phyloP scores from a whole-genome alignment of 2,888 invertebrate genomes.

The Aporophyla lueneburgensis region DNA sequence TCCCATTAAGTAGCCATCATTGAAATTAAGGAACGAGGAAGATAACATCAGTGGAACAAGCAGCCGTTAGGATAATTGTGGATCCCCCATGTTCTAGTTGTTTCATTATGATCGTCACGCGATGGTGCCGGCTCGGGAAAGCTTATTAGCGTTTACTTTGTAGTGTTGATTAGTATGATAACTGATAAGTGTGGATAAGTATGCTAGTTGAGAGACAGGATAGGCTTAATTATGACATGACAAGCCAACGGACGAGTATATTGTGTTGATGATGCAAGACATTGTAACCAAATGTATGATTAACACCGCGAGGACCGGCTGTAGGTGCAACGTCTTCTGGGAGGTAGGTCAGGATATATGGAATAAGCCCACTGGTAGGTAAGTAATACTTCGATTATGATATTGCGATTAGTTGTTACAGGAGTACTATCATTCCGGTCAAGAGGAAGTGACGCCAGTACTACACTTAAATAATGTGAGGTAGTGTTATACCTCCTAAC shows the following conservation, averaged over 20 bases:
- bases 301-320: neutral
- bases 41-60: slow-evolving; percentile 62
- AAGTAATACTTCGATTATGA: neutral
- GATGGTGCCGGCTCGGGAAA: slow-evolving; percentile 38
- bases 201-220: slow-evolving; percentile 47
- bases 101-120: slow-evolving; percentile 65
- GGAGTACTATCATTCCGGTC: too few species aligned
- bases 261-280: neutral
- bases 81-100: slow-evolving; percentile 62
- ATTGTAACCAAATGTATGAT: neutral
- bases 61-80: slow-evolving; percentile 65
- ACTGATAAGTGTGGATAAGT: slow-evolving; percentile 49
- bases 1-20: slow-evolving; percentile 61
- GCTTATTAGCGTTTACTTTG: slow-evolving; percentile 52
- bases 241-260: slow-evolving; percentile 6
- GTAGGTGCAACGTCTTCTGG: neutral
- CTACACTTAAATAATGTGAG: neutral
- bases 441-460: neutral
- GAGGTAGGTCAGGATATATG: neutral
- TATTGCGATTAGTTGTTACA: neutral
- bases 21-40: slow-evolving; percentile 58
- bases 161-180: slow-evolving; percentile 52
- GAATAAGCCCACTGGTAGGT: neutral
- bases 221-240: slow-evolving; percentile 13
- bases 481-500: neutral